Evolutionary conservation across 2,888 invertebrate species (phyloP), one percentile per base, ranked within the genome.

Genomic region (Artemia sp.): DNA sequence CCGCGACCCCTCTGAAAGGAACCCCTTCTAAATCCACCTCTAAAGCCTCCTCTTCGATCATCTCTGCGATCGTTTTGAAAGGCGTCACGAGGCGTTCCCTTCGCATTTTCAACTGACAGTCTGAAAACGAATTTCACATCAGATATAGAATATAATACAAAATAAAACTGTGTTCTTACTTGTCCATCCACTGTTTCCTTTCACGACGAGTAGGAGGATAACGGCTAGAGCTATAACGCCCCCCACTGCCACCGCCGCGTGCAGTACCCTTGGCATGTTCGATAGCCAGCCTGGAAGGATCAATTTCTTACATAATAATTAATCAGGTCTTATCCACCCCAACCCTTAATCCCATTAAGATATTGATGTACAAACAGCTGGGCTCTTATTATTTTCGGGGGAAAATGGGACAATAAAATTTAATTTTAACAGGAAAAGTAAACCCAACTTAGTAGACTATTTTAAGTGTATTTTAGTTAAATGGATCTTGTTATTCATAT

Each of bases 31-130:
- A 51, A 52, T 50, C 74, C 69, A 73, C 74, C 69, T 73, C 74
- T 72, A 72, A 73, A 68, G 69, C 69, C 68, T 14, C 68, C 71
- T 71, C 74, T 73, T 70, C 73, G 69, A 53, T 73, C 71, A 74
- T 77, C 75, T 76, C 76, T 74, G 72, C 75, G 75, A 82, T 88
- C 86, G 74, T 85, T 84, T 74, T 86, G 86, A 74, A 85, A 53
- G n/a, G 71, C 69, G 70, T 38, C 38, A 38, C 78, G 82, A 70
- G 87, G 86, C 77, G 84, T 83, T 76, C 88, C 87, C 74, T 87
- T 82, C 73, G 89, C 89, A 77, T 88, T 84, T 84, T 91, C 90
- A 81, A 91, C 89, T 78, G 87, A 86, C 79, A 90, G 88, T 83
- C 90, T 81, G 77, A 74, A 78, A 38, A 38, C 38, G 38, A 38